Evolutionary conservation across 2,888 invertebrate genomes (phyloP), one percentile per base, ranked within the genome.

Genomic region (Epinotia nisella): DNA sequence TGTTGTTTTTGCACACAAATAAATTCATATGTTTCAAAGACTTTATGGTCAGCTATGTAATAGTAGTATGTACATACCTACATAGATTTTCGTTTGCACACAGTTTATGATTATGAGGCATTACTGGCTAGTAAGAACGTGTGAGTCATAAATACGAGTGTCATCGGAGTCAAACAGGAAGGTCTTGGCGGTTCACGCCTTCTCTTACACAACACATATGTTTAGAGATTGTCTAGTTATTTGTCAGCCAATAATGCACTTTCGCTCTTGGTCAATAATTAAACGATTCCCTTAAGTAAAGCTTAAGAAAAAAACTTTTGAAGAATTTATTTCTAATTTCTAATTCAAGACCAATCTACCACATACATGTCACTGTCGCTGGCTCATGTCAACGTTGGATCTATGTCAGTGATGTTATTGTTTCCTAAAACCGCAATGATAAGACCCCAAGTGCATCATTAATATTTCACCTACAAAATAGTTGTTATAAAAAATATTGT

Each of bases 191-290:
- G 41, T 66, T 56, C n/a, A 66, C 56, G 55, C 55, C 66, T 66
- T 41, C 21, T 41, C 55, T 66, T 66, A 53, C 41, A 56, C 41
- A 66, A 66, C 24, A 55, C n/a, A 56, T 41, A 10, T 66, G 65
- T 65, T 53, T 65, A 53, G 51, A 35, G 51, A 64, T 55, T 53
- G 19, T 64, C 24, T 15, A 21, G 61, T 41, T 41, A 64, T 64
- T 53, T 64, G 51, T 29, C 55, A 39, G 15, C 15, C 10, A 55
- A 53, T 65, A 39, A 53, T 41, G 15, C 53, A 49, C 62, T 62
- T 29, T 62, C 62, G 62, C 49, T 62, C 24, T 45, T 10, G 9
- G 29, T 19, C 45, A 49, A n/a, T n/a, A 62, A 15, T 45, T 15
- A 61, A 61, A 21, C 11, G n/a, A 29, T 62, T 49, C 15, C 21